Evolutionary conservation across 1,140 invertebrate genomes (phyloP), one percentile per base, ranked within the genome.

Genomic region (Drosophila willistoni): DNA sequence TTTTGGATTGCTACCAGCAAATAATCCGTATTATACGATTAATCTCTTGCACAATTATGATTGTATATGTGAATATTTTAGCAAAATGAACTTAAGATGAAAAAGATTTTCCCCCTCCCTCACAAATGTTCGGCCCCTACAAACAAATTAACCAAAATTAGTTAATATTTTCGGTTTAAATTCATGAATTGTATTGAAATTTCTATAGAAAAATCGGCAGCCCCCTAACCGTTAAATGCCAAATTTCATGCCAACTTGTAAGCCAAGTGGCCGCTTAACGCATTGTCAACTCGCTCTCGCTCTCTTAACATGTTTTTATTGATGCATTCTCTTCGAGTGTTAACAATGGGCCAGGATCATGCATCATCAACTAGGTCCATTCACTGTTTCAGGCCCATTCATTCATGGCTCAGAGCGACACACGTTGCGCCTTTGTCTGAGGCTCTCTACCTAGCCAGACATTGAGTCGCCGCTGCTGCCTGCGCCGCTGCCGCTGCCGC

Each of bases 261-360:
- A 54, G 47, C 75, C 75, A 64, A 78, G 75, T 77, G 74, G 73
- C 70, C 39, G 59, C 42, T 64, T 51, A 62, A 42, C 14, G 51
- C 61, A 73, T 89, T 89, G 69, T 83, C 59, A 47, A 57, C 64
- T 63, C 17, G 56, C 39, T 73, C 56, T 73, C 34, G 69, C 64
- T 70, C 72, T 66, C 84, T 72, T 81, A 73, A 69, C 69, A 69
- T 89, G 79, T 81, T 89, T 90, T 89, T 89, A 89, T 89, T 89
- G 84, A 84, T 84, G 85, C 69, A 89, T 87, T 87, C 81, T 81
- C 41, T 69, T 1, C 22, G 51, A 39, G 29, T 19, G 56, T 19
- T 61, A 71, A 87, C 83, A 87, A 89, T 68, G 63, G 5, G 22
- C 42, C 9, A 63, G 62, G 64, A 79, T 77, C 72, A 83, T 87